Evolutionary conservation across 2,797 vertebrate species (phyloP).

Genomic region (Halcyon leucocephala): DNA sequence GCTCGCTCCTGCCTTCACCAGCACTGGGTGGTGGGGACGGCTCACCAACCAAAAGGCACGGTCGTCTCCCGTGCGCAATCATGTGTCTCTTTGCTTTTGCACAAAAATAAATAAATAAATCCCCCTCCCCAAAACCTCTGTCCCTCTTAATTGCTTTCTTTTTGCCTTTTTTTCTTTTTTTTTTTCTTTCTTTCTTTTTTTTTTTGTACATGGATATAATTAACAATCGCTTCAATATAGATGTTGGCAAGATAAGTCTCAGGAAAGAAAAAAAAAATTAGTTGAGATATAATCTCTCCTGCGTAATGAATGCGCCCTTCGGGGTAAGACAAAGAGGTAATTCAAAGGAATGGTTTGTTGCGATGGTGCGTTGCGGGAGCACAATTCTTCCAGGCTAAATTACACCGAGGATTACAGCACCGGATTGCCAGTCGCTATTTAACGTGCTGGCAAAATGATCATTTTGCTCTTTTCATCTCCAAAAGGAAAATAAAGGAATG

Average conservation of each 20-base stretch:
- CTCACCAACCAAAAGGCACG: background rate
- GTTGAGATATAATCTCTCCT: constrained; percentile 30
- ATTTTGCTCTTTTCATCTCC: constrained; percentile 59
- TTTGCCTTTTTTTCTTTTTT: background rate
- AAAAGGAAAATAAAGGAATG: constrained; percentile 46
- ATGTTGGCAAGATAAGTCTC: background rate
- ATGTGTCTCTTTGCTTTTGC: background rate
- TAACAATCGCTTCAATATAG: constrained; percentile 49
- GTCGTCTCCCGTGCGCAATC: background rate
- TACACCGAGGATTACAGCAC: constrained; percentile 36
- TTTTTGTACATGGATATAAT: background rate
- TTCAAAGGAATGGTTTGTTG: constrained; percentile 58
- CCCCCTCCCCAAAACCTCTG: background rate
- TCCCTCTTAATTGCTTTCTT: background rate
- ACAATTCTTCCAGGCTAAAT: constrained; percentile 47
- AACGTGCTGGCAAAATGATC: constrained; percentile 54
- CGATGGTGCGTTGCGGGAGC: constrained; percentile 7
- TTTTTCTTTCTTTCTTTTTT: background rate
- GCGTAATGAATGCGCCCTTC: constrained; percentile 27
- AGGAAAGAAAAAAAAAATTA: constrained; percentile 10
- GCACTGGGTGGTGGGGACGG: background rate
- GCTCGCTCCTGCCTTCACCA: background rate
- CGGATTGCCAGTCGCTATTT: constrained; percentile 28
- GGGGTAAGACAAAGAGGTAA: constrained; percentile 68
- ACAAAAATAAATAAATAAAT: background rate